Base-by-base conservation (phyloP, 2,113 vertebrate species). In the Notarius lentiginosus region DNA sequence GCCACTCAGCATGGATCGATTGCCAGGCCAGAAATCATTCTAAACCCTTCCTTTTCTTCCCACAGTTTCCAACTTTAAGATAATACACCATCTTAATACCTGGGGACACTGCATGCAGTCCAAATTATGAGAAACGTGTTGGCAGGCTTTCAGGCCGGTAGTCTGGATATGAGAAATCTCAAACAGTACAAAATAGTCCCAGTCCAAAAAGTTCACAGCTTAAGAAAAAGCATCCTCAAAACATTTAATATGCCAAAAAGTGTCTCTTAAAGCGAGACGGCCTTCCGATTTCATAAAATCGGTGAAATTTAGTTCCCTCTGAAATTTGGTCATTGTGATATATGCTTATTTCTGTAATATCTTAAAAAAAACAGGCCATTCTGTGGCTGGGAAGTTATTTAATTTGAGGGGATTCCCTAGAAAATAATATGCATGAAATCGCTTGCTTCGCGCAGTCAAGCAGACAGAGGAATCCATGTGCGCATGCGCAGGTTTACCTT, bases 71-170 rank as follows among this genome's bases (percentile, higher is more conserved):
- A 53, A 55, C 70, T 75, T 63, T 84, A 70, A 73, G 53, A 75
- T 18, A 60, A 60, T 72, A 34, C 56, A 24, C 24, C 22, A 84
- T 81, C 41, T 72, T 61, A 81, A 84, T 79, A 81, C 72, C 70
- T 60, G 56, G 70, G 56, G 49, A n/a, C 79, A 60, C 49, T 82
- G 34, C 15, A 82, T 24, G 60, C 66, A 73, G 30, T 73, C 53
- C 20, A 72, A 41, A 66, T 63, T 75, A 65, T 85, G 60, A 82
- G 53, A 73, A 60, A 27, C 34, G 17, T 30, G 34, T 61, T 61
- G 55, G 66, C 79, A 61, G 24, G 47, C 24, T 53, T 82, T 34
- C 15, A 72, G 12, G 27, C 18, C 27, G 68, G 75, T 70, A 24
- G 34, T 11, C 53, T 9, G 56, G 5, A 1, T 60, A 55, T 79